Evolutionary conservation across 1,140 invertebrate species (phyloP).

Genomic region (Tetraneura akinire): DNA sequence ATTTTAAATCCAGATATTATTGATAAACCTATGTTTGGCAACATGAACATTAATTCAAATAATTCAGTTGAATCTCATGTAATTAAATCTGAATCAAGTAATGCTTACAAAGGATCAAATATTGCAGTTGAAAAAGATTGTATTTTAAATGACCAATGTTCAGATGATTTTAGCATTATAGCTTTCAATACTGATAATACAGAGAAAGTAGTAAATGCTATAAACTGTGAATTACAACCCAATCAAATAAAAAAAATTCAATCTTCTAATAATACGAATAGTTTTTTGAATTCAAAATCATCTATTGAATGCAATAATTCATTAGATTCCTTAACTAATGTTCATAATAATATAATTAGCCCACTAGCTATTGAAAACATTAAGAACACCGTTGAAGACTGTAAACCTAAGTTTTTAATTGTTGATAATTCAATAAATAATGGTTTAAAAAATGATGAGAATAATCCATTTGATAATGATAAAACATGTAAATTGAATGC

Average conservation of each 20-base stretch:
- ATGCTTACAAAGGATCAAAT: background rate
- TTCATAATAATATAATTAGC: background rate
- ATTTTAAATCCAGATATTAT: slow-evolving; percentile 18
- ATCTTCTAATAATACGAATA: background rate
- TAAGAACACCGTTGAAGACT: background rate
- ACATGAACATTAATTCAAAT: slow-evolving; percentile 33
- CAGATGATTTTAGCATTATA: background rate
- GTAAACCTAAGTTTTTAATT: background rate
- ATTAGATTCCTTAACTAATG: slow-evolving; percentile 1
- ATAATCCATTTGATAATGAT: background rate
- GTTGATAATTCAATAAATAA: background rate
- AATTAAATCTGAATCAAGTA: slow-evolving; percentile 22
- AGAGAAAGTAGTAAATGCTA: background rate
- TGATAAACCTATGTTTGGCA: background rate
- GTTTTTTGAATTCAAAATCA: background rate
- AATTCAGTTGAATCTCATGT: background rate
- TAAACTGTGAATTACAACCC: background rate
- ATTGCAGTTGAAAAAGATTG: background rate
- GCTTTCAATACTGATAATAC: background rate
- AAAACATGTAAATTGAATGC: background rate
- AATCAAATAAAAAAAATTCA: background rate
- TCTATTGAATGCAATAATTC: background rate
- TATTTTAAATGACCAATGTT: slow-evolving; percentile 4
- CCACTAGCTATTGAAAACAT: background rate
- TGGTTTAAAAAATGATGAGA: background rate